phyloP scores from a whole-genome alignment of 2,888 invertebrate genomes.

The Melieria omissa region DNA sequence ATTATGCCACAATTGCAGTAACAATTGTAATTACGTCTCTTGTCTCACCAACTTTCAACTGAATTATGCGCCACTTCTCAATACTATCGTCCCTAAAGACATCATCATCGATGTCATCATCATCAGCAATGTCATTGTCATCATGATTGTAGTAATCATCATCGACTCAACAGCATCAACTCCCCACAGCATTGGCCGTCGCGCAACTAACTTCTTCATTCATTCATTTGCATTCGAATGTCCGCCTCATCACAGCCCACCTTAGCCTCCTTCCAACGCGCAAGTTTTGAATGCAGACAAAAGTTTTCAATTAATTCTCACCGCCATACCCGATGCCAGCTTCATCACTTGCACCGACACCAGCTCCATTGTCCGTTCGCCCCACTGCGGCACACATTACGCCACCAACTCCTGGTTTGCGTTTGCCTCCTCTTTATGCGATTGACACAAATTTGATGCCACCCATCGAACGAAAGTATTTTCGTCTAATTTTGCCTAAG shows the following conservation, averaged over 20 bases:
- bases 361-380: background rate
- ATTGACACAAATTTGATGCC: too few species aligned
- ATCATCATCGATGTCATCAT: background rate
- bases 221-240: constrained; percentile 21
- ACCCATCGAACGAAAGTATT: too few species aligned
- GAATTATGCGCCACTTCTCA: too few species aligned
- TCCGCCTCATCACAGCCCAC: background rate
- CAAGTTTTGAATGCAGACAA: constrained; percentile 23
- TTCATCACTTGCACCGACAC: background rate
- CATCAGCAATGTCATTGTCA: background rate
- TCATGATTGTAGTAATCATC: background rate
- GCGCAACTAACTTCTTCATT: background rate
- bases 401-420: too few species aligned
- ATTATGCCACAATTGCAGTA: constrained; percentile 20
- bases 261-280: background rate
- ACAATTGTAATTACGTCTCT: constrained; percentile 20
- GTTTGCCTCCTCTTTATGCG: too few species aligned
- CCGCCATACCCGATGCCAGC: background rate
- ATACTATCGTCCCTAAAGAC: too few species aligned
- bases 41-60: constrained; percentile 13
- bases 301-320: constrained; percentile 28
- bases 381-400: too few species aligned
- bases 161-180: background rate
- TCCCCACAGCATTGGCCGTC: background rate
- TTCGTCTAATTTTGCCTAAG: too few species aligned